Evolutionary conservation across 2,797 vertebrate genomes (phyloP).

Genomic region (Sandelia bainsii): DNA sequence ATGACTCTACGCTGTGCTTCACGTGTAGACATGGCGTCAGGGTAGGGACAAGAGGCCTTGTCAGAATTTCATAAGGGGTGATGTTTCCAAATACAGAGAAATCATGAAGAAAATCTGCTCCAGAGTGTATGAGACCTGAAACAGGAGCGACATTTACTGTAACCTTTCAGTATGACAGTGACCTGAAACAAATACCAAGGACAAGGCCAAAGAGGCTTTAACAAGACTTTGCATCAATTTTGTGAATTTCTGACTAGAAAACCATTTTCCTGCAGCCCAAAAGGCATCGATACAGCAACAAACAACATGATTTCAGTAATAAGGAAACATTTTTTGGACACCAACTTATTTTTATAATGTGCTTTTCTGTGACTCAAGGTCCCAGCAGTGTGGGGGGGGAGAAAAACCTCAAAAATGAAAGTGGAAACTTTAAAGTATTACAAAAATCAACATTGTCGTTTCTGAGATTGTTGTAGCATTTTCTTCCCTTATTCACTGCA

Average conservation of each 20-base stretch:
- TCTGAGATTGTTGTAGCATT: constrained; percentile 4
- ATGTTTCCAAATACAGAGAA: too few species aligned
- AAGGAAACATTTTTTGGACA: constrained; percentile 4
- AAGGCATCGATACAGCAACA: constrained; percentile 9
- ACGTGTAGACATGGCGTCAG: too few species aligned
- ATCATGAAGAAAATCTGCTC: too few species aligned
- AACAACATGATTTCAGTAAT: neutral
- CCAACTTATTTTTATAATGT: constrained; percentile 16
- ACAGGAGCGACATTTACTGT: too few species aligned
- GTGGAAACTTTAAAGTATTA: constrained; percentile 12
- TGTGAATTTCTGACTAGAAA: constrained; percentile 13
- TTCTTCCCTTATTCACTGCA: constrained; percentile 1
- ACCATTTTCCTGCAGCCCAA: neutral
- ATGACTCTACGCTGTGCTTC: too few species aligned
- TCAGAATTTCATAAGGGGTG: too few species aligned
- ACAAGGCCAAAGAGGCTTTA: too few species aligned
- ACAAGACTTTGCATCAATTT: neutral
- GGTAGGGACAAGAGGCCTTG: too few species aligned
- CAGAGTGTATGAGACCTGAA: too few species aligned
- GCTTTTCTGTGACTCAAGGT: constrained; percentile 33
- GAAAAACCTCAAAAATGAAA: neutral
- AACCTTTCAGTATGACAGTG: too few species aligned
- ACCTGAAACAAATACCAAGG: too few species aligned
- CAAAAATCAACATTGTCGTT: constrained; percentile 5
- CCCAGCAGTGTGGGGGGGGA: neutral